Evolutionary conservation across 2,113 vertebrate species (phyloP), one percentile per base, ranked within the genome.

Genomic region (Ciconia stormi): DNA sequence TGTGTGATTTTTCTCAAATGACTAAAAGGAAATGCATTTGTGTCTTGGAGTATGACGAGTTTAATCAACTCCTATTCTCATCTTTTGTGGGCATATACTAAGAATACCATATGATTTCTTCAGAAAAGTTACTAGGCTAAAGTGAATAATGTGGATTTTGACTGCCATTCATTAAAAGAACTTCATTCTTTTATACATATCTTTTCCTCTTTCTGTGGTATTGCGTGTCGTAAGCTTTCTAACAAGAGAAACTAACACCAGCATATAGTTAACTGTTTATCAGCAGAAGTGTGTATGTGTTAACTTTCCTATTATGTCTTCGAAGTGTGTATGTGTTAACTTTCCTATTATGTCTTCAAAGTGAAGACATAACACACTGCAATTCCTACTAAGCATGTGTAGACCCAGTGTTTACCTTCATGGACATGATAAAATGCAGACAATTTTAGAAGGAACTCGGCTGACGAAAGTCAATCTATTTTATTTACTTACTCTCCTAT

Each of bases 351-450:
- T 32, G 47, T 80, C 53, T 91, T 81, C 49, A 77, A 26, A 78
- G 42, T 56, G 91, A 89, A 95, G 84, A 82, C 55, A 72, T 34
- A 96, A 74, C 81, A 89, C 76, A 81, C 66, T 62, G 77, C 76
- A 78, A 58, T 81, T 82, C 82, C 90, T 81, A 25, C 50, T 78
- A 49, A 74, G 77, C 38, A 40, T 63, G 16, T 40, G n/a, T 9
- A 87, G 30, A 91, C 19, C 12, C 38, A 63, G 22, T 50, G 65
- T 86, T 95, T 90, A 82, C 34, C 26, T 50, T 63, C 47, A 58
- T 8, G 70, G 79, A 89, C 30, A 22, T 63, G 84, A 91, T 67
- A 95, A 93, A 91, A 87, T 63, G 36, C 58, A 53, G n/a, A 89
- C 55, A 84, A 58, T 70, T 89, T 80, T 29, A 80, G 69, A 79